Percentiles rank a stretch among this genome's conserved stretches.
Evolutionary conservation across 2,113 vertebrate genomes (phyloP).

Genomic region (Mormyrus lacerda): DNA sequence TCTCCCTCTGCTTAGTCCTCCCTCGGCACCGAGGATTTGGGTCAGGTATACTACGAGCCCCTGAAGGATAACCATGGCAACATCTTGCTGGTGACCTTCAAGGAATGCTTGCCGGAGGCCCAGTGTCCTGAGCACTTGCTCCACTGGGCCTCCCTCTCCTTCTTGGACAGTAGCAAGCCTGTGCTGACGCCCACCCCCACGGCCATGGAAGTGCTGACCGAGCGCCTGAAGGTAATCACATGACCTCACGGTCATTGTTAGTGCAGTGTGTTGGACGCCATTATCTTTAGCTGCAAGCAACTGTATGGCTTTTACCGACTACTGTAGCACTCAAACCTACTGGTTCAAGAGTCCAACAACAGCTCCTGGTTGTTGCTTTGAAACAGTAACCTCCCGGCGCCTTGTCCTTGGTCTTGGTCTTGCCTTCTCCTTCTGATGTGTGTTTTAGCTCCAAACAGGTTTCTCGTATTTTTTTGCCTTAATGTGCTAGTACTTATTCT

Average conservation of each 20-base stretch:
- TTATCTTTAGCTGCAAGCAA: background rate
- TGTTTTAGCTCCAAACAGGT: background rate
- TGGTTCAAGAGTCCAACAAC: background rate
- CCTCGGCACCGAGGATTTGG: slow-evolving; percentile 56
- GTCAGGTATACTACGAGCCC: slow-evolving; percentile 63
- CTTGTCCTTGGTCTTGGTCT: background rate
- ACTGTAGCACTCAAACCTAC: background rate
- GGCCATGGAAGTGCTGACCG: slow-evolving; percentile 57
- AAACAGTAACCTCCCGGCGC: background rate
- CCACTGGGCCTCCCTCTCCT: slow-evolving; percentile 56
- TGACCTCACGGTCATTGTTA: slow-evolving; percentile 13
- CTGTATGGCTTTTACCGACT: background rate
- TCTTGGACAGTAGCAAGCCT: slow-evolving; percentile 51
- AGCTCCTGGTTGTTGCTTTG: background rate
- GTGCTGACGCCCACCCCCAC: slow-evolving; percentile 56
- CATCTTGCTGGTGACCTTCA: slow-evolving; percentile 60
- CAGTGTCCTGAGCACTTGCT: slow-evolving; percentile 50
- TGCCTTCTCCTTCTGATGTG: background rate
- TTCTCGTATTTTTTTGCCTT: background rate
- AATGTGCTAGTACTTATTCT: background rate
- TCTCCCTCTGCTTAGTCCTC: slow-evolving; percentile 46
- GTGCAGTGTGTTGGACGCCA: background rate
- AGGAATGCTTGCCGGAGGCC: slow-evolving; percentile 31
- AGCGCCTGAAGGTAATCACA: slow-evolving; percentile 48
- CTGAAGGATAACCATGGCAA: slow-evolving; percentile 65